Base-by-base conservation (phyloP, 2,797 vertebrate species). In the Lepus oiostolus region DNA sequence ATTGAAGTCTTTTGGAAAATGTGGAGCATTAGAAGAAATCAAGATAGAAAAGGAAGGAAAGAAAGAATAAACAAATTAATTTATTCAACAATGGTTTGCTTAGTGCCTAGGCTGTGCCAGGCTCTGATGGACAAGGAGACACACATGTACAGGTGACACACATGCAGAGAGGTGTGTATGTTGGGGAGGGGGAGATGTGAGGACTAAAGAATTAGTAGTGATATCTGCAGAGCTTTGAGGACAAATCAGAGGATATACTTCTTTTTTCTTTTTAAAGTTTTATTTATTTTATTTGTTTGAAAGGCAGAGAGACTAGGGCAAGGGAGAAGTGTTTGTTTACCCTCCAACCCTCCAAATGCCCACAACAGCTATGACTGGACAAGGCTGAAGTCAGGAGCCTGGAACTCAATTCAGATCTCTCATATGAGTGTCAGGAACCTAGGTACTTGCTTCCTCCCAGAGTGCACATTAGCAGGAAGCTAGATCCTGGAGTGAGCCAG, bases 1-100 rank as follows among this genome's bases (percentile, higher is more conserved):
- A 47, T 17, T 76, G 80, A 70, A 68, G 54, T 79, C 76, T 89
- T 84, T 90, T 65, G 91, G 42, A 75, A 85, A 92, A 65, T 24
- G 22, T 71, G 26, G 77, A 74, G 30, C 68, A 75, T 7, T 80
- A 54, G 63, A 77, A 74, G 58, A 93, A 82, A 67, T 14, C 86
- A 76, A 47, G 71, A 85, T 54, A 74, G 11, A 90, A 13, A 38
- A 21, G 32, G 21, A 5, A 71, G 32, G 32, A 24, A 76, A 19
- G 32, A 82, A 70, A 58, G 24, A 70, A 80, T 35, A 91, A 87
- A 65, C 80, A 10, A 80, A 79, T 72, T 47, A 63, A 24, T 68
- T 67, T 81, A 90, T 88, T 76, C 19, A 8, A 80, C 2, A 60
- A 1, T 79, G 81, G 75, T 71, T 84, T 95, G 32, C 42, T 94